phyloP scores from a whole-genome alignment of 1,140 invertebrate species.

The Armadillidium nasatum region DNA sequence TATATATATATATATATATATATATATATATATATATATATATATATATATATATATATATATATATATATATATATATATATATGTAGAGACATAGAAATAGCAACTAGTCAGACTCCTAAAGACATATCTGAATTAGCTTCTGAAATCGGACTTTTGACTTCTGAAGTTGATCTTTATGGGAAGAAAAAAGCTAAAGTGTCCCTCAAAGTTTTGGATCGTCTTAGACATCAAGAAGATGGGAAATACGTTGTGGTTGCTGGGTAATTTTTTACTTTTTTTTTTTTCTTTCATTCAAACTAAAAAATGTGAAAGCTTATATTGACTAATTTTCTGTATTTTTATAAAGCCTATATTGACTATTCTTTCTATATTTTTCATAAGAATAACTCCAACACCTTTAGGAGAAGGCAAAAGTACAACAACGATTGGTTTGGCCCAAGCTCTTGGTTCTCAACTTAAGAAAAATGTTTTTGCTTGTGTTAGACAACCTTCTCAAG shows the following conservation, averaged over 20 bases:
- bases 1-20: too few relatives aligned
- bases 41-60: too few relatives aligned
- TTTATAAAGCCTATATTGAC: too few relatives aligned
- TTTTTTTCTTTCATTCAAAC: too few relatives aligned
- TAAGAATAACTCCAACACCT: slow-evolving; percentile 90
- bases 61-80: too few relatives aligned
- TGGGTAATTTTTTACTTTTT: slow-evolving; percentile 72
- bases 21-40: too few relatives aligned
- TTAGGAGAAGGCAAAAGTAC: slow-evolving; percentile 97
- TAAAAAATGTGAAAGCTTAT: background rate
- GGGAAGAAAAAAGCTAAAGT: slow-evolving; percentile 95
- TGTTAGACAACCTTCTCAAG: slow-evolving; percentile 96
- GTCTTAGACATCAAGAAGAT: slow-evolving; percentile 63
- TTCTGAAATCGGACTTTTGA: slow-evolving; percentile 75
- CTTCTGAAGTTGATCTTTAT: slow-evolving; percentile 80
- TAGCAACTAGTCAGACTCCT: slow-evolving; percentile 79
- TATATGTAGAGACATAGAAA: slow-evolving; percentile 80
- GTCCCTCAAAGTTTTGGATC: slow-evolving; percentile 71
- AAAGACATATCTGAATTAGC: slow-evolving; percentile 76
- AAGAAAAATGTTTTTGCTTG: slow-evolving; percentile 87
- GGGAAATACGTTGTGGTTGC: slow-evolving; percentile 94
- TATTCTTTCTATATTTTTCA: too few relatives aligned
- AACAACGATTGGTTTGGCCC: slow-evolving; percentile 86
- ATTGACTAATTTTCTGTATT: too few relatives aligned
- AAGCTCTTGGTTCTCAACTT: slow-evolving; percentile 81